These are phyloP conservation scores for Drosophila birchii DNA, from an alignment of 2,888 invertebrate genomes.

Conservation along the genomic window DNA sequence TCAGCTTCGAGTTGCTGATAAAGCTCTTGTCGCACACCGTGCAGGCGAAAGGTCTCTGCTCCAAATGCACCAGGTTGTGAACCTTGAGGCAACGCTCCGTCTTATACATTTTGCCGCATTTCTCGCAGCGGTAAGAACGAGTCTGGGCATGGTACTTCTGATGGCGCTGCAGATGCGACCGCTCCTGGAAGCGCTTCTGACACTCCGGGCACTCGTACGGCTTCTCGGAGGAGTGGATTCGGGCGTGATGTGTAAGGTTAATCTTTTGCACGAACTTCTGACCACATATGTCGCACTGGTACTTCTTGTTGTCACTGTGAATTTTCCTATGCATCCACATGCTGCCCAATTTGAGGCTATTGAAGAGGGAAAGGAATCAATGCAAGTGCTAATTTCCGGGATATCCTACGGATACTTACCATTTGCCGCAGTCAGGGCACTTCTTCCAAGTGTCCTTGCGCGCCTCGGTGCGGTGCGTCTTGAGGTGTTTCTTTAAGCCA, in stretches of 20 bases:
- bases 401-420: constrained; percentile 65
- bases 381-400: not conserved
- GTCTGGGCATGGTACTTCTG: constrained; percentile 84
- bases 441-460: constrained; percentile 84
- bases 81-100: constrained; percentile 87
- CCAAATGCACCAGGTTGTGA: constrained; percentile 86
- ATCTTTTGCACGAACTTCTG: constrained; percentile 85
- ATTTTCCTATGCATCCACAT: constrained; percentile 85
- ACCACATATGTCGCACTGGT: constrained; percentile 84
- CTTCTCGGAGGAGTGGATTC: constrained; percentile 84
- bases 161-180: constrained; percentile 84
- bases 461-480: constrained; percentile 81
- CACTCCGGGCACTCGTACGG: constrained; percentile 84
- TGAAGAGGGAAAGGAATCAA: not conserved
- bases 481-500: constrained; percentile 82
- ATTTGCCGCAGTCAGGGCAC: constrained; percentile 84
- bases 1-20: constrained; percentile 86
- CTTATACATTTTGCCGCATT: constrained; percentile 85
- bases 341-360: constrained; percentile 83
- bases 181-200: constrained; percentile 84
- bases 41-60: constrained; percentile 86
- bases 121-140: constrained; percentile 84
- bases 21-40: constrained; percentile 87
- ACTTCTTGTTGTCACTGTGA: constrained; percentile 84
- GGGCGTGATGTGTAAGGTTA: constrained; percentile 84